Evolutionary conservation across 2,888 invertebrate species (phyloP), one percentile per base, ranked within the genome.

Genomic region (Meiosimyza decipiens): DNA sequence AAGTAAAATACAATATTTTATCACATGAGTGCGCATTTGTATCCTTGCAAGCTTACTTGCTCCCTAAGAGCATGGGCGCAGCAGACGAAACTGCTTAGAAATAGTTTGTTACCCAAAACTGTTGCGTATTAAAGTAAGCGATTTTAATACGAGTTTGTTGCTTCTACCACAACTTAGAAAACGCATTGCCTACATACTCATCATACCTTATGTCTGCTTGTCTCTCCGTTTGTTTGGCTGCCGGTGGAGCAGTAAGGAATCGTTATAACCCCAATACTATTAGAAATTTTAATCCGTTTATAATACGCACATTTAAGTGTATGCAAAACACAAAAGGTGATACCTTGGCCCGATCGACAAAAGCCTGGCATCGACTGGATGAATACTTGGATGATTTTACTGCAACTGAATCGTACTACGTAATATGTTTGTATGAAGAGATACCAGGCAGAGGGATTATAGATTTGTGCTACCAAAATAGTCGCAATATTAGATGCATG

Each of bases 281-380:
- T 79, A 81, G 79, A 82, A 82, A 84, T 82, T 81, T 83, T 86
- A 86, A 85, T 86, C 84, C 82, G 83, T 82, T 83, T 83, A 80
- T 84, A 84, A 84, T 84, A 81, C 82, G 82, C 83, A 82, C 84
- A 80, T 82, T 79, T 78, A 78, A 79, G 79, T 78, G 78, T 82
- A 83, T 82, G 81, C 82, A 82, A 80, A 82, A 83, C 79, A 79
- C 77, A 80, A 80, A 80, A 79, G 81, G 77, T 81, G 79, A 74
- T 59, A 62, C 60, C 52, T 47, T 64, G 40, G 33, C 13, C 55
- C 40, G 9, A 40, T 40, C 40, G 40, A 40, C 40, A 40, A 40
- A 40, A 40, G 40, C 9, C 9, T n/a, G 55, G 18, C 11, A 18
- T 15, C 18, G 47, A 11, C 54, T 16, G 55, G 54, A 18, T 16